phyloP scores from a whole-genome alignment of 2,888 invertebrate species.

The Rhagonycha lutea region DNA sequence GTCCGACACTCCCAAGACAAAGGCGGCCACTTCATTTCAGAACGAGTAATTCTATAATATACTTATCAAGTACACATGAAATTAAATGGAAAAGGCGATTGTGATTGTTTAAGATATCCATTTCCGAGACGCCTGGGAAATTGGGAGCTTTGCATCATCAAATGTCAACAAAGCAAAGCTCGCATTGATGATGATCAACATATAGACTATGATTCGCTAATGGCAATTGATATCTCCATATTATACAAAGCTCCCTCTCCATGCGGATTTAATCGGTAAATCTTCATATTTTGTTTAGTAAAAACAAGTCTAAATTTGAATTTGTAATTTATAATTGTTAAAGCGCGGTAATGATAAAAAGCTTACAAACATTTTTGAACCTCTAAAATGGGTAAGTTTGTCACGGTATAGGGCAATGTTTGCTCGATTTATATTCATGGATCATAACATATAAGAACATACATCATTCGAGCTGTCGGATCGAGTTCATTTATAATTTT shows the following conservation, averaged over 20 bases:
- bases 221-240: neutral
- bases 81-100: neutral
- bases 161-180: neutral
- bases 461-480: conserved; percentile 47
- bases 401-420: conserved; percentile 36
- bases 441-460: conserved; percentile 48
- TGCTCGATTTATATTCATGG: conserved; percentile 46
- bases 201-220: neutral
- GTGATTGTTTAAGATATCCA: neutral
- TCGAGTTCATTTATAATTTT: conserved; percentile 47
- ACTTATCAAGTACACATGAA: conserved; percentile 43
- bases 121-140: neutral
- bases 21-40: conserved; percentile 43
- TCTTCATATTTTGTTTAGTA: neutral
- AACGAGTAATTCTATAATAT: conserved; percentile 46
- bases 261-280: neutral
- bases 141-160: neutral
- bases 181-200: neutral
- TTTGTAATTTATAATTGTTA: neutral
- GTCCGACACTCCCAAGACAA: conserved; percentile 45
- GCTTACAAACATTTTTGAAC: neutral
- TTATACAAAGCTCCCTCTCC: neutral
- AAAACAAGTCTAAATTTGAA: neutral
- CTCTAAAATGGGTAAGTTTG: conserved; percentile 37
- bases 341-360: neutral